Base-by-base conservation (phyloP, 2,888 invertebrate genomes). In the Athalia cordata region DNA sequence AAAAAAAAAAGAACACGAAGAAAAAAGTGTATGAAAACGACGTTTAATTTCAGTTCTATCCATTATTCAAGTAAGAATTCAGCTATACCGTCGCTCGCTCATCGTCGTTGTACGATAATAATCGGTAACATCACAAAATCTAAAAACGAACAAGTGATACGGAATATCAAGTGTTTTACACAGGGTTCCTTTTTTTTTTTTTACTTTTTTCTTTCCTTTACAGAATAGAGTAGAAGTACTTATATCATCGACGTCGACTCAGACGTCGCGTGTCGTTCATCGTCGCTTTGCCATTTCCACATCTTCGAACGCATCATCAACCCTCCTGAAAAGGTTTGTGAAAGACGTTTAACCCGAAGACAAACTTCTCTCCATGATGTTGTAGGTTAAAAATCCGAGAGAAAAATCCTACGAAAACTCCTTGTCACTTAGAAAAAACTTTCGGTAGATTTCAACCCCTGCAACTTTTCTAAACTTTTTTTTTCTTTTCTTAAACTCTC, bases 221-320 rank as follows among this genome's bases (percentile, higher is more conserved):
- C 29, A 29, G 8, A 45, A 5, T 3, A 45, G 11, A 29, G 45
- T 8, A 65, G 8, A 29, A 57, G n/a, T n/a, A 55, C 55, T n/a
- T 9, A 55, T n/a, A n/a, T 55, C 55, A 55, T 4, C 55, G 5
- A 4, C n/a, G 55, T 11, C 29, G 29, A 72, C 3, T 2, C n/a
- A 0, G 11, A 64, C 2, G 62, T 75, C 64, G 75, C 75, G 75
- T 75, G 75, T 75, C 62, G 75, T 59, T 75, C 62, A 75, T 75
- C 75, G 75, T 59, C 59, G 7, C 75, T 62, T 64, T 62, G 62
- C 64, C 75, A 4, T 15, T 15, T 50, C 59, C 52, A 59, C 72
- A 45, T 45, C 72, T 15, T 72, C 59, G 15, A 45, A 72, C 45
- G 15, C 50, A 55, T 43, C 55, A 55, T 68, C 68, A 68, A 59